Evolutionary conservation across 2,888 invertebrate genomes (phyloP).

Genomic region (Calliopum simillimum): DNA sequence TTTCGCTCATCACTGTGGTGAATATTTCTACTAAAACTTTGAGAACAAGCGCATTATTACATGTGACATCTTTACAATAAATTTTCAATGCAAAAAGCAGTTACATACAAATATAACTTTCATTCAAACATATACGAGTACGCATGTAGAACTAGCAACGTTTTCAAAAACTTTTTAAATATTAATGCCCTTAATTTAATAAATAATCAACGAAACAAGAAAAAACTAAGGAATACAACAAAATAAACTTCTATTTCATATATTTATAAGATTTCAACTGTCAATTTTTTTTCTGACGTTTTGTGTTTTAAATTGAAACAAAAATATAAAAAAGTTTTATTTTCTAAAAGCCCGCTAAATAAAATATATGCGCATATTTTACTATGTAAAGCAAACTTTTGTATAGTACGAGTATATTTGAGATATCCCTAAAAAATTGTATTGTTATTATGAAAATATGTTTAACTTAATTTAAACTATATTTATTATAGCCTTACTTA

Average conservation of each 20-base stretch:
- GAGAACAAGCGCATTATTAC: too few relatives aligned
- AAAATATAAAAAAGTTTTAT: not conserved
- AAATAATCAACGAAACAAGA: conserved; percentile 2
- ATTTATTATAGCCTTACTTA: too few relatives aligned
- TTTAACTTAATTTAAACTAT: too few relatives aligned
- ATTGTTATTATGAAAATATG: too few relatives aligned
- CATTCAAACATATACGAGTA: conserved; percentile 29
- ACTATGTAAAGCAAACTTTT: conserved; percentile 2
- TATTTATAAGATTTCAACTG: not conserved
- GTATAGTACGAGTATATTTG: not conserved
- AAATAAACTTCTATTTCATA: conserved; percentile 17
- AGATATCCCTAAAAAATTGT: not conserved
- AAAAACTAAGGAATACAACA: not conserved
- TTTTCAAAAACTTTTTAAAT: conserved; percentile 50
- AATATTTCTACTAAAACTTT: too few relatives aligned
- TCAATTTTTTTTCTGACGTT: not conserved
- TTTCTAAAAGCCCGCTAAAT: conserved; percentile 6
- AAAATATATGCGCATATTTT: not conserved
- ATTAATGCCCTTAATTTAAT: conserved; percentile 8
- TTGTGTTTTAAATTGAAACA: not conserved
- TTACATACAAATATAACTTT: not conserved
- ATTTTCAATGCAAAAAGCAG: not conserved
- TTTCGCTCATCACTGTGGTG: too few relatives aligned
- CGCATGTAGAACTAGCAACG: conserved; percentile 64
- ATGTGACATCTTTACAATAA: too few relatives aligned